Percentiles rank a stretch among this genome's conserved stretches.
phyloP scores from a whole-genome alignment of 1,140 invertebrate genomes.

The Arion vulgaris region DNA sequence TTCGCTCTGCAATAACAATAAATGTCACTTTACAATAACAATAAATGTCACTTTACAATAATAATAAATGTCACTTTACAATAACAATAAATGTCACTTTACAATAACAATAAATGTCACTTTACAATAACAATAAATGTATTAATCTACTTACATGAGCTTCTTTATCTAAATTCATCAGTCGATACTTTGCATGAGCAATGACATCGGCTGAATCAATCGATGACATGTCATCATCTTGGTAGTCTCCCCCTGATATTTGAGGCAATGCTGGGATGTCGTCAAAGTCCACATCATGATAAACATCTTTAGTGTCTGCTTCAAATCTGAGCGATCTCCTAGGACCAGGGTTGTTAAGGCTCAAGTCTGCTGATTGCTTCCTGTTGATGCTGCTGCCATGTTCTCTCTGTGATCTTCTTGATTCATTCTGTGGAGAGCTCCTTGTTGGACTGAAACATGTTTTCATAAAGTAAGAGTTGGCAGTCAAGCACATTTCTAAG shows the following conservation, averaged over 20 bases:
- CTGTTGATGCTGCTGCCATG: not conserved
- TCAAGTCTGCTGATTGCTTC: constrained; percentile 1
- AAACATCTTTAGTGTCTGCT: constrained; percentile 54
- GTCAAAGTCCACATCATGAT: constrained; percentile 61
- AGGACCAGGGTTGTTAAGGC: not conserved
- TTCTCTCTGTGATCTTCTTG: constrained; percentile 1
- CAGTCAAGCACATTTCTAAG: no score
- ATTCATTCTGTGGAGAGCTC: constrained; percentile 6
- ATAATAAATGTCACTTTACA: no score
- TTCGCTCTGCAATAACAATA: no score
- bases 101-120: no score
- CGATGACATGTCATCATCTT: constrained; percentile 60
- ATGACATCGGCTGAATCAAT: constrained; percentile 64
- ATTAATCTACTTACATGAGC: constrained; percentile 57
- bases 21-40: no score
- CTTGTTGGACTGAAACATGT: no score
- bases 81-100: no score
- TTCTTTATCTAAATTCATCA: constrained; percentile 66
- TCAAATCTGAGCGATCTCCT: constrained; percentile 19
- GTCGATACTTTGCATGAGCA: constrained; percentile 64
- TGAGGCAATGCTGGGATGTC: constrained; percentile 44
- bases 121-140: no score
- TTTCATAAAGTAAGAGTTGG: no score
- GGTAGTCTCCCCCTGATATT: constrained; percentile 42
- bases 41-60: no score